These are phyloP conservation scores for Lampris megalopsis DNA, from an alignment of 2,113 vertebrate species.

Conservation along the genomic window DNA sequence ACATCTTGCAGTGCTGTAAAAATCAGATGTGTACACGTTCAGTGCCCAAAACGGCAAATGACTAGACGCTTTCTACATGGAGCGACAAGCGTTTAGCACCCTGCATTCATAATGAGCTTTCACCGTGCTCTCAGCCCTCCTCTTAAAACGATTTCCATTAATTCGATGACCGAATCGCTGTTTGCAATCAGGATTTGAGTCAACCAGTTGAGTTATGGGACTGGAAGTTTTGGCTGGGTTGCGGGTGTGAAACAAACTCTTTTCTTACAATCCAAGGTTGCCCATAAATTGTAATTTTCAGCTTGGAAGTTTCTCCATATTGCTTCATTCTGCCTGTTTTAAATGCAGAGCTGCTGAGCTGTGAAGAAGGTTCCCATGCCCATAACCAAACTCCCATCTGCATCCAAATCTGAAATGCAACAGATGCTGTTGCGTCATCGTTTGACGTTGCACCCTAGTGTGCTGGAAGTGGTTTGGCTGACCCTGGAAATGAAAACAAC, in stretches of 20 bases:
- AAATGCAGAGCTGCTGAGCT: slow-evolving; percentile 15
- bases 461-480: slow-evolving; percentile 33
- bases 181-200: slow-evolving; percentile 9
- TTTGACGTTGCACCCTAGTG: slow-evolving; percentile 35
- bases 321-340: slow-evolving; percentile 15
- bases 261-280: background rate
- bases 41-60: too few relatives aligned
- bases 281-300: slow-evolving; percentile 11
- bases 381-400: slow-evolving; percentile 16
- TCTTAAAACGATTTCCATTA: slow-evolving; percentile 13
- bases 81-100: too few relatives aligned
- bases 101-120: too few relatives aligned
- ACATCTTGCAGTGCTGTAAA: too few relatives aligned
- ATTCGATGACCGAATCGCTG: slow-evolving; percentile 13
- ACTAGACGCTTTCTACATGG: too few relatives aligned
- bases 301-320: slow-evolving; percentile 23
- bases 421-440: slow-evolving; percentile 46
- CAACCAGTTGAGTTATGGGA: background rate
- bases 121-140: background rate
- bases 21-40: too few relatives aligned
- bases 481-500: slow-evolving; percentile 10
- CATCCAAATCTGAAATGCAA: slow-evolving; percentile 23
- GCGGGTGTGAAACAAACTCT: background rate
- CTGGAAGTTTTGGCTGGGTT: slow-evolving; percentile 1
- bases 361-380: slow-evolving; percentile 11